A percentile compares a stretch with the other conserved stretches of the same genome.
phyloP scores from a whole-genome alignment of 2,888 invertebrate species.

The Eupithecia dodoneata region DNA sequence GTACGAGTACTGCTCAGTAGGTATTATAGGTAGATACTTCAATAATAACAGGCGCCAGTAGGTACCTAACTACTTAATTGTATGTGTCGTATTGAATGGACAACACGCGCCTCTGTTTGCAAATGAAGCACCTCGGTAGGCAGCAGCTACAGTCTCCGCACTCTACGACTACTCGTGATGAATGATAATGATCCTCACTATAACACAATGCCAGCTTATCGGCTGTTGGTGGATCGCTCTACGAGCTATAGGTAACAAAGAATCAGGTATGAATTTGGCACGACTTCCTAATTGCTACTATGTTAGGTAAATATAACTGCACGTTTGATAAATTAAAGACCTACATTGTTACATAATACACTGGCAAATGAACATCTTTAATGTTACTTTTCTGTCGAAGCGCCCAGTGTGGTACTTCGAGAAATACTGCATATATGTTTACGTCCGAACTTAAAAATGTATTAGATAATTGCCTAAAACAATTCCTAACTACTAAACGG shows the following conservation, averaged over 20 bases:
- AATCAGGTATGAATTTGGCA: background rate
- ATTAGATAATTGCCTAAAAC: no score
- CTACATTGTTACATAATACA: no score
- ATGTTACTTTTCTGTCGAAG: no score
- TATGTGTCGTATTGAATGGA: background rate
- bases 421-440: no score
- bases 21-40: background rate
- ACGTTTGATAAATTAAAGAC: no score
- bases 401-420: no score
- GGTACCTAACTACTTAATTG: background rate
- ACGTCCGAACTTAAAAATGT: no score
- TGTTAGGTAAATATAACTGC: background rate
- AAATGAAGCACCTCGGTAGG: background rate
- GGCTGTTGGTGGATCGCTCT: background rate
- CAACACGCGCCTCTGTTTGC: background rate
- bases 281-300: background rate
- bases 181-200: background rate
- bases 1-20: background rate
- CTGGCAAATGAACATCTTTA: no score
- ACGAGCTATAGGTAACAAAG: background rate
- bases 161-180: background rate
- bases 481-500: no score
- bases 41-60: background rate
- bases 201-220: background rate
- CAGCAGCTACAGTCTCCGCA: background rate